phyloP scores from a whole-genome alignment of 2,888 invertebrate species.

The Netelia fuscicornis region DNA sequence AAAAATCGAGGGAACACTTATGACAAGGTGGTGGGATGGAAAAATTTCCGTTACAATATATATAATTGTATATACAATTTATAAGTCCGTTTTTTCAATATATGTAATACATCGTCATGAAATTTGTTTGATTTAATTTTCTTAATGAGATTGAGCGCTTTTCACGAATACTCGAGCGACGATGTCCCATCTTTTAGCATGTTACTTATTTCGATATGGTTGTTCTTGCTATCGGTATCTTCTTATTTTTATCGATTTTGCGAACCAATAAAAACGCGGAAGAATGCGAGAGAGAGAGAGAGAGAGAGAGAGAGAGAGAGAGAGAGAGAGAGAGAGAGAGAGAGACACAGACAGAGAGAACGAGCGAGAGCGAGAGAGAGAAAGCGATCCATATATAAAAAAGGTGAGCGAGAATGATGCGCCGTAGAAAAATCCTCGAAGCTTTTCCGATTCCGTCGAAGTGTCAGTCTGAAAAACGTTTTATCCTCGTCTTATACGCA shows the following conservation, averaged over 20 bases:
- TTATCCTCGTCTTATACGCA: conserved; percentile 48
- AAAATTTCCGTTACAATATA: no score
- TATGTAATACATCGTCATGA: no score
- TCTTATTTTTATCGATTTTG: background rate
- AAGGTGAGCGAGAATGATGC: conserved; percentile 18
- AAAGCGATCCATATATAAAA: background rate
- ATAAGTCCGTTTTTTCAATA: no score
- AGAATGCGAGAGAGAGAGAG: background rate
- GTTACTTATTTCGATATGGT: background rate
- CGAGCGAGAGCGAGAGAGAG: no score
- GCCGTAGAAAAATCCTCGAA: conserved; percentile 49
- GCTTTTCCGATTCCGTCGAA: conserved; percentile 54
- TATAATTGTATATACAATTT: no score
- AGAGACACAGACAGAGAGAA: no score
- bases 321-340: no score
- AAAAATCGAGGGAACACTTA: no score
- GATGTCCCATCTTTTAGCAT: background rate
- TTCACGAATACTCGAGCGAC: background rate
- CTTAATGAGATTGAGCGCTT: background rate
- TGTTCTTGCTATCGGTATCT: background rate
- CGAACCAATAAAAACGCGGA: background rate
- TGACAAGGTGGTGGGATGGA: no score
- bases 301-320: no score
- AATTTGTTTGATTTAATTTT: background rate
- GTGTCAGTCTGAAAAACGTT: conserved; percentile 48